Percentiles rank a stretch among this genome's conserved stretches.
phyloP scores from a whole-genome alignment of 2,797 vertebrate genomes.

The Ctenosaura bakeri region DNA sequence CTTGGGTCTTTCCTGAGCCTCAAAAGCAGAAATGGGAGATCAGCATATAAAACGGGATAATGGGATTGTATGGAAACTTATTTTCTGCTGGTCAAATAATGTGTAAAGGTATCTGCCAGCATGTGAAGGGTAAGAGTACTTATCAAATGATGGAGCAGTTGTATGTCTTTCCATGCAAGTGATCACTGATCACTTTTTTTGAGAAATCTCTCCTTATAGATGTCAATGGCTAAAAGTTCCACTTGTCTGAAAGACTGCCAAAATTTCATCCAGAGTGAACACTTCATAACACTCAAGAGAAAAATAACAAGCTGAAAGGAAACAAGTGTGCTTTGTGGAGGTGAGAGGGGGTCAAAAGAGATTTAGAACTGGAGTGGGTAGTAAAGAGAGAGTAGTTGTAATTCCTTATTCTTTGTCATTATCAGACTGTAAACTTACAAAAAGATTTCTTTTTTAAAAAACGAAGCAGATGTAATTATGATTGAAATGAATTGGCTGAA shows the following conservation, averaged over 20 bases:
- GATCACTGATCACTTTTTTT: not conserved
- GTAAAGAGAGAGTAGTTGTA: not conserved
- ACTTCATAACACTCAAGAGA: constrained; percentile 29
- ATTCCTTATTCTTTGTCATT: constrained; percentile 38
- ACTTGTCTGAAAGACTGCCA: not conserved
- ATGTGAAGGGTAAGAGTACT: not conserved
- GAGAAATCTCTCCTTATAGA: constrained; percentile 8
- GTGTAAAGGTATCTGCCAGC: not conserved
- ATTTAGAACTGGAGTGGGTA: constrained; percentile 42
- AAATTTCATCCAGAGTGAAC: constrained; percentile 17
- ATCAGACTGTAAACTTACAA: not conserved
- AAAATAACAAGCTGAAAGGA: constrained; percentile 38
- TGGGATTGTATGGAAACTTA: not conserved
- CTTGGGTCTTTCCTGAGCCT: not conserved
- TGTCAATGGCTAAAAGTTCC: constrained; percentile 10
- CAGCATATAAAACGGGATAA: not conserved
- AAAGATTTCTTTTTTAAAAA: not conserved
- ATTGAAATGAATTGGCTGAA: constrained; percentile 50
- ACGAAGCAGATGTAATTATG: constrained; percentile 42
- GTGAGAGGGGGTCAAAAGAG: not conserved
- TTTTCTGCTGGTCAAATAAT: not conserved
- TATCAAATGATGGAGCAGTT: not conserved
- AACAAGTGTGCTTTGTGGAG: constrained; percentile 4
- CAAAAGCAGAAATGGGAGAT: not conserved
- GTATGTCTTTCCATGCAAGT: constrained; percentile 39